Evolutionary conservation across 2,113 vertebrate genomes (phyloP), one percentile per base, ranked within the genome.

Genomic region (Serinus canaria): DNA sequence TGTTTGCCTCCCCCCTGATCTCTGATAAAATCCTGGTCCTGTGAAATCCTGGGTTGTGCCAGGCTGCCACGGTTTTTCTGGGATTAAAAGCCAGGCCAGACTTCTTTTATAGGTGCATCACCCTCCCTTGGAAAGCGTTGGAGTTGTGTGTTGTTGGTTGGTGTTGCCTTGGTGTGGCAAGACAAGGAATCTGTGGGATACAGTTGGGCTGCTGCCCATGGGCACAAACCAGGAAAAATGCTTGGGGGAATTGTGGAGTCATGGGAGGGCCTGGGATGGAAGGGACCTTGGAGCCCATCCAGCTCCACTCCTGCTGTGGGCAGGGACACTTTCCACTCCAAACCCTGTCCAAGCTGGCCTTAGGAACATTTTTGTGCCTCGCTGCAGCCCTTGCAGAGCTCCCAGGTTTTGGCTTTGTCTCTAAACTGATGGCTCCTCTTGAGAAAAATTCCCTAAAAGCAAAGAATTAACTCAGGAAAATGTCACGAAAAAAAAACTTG

Each of bases 61-160:
- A 33, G 47, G 7, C 31, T 67, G 69, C 25, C 3, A 2, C 8
- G 30, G 8, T 19, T 41, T 58, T 64, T 44, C 30, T 33, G 3
- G 67, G 39, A 50, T 22, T 17, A 25, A 56, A 80, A 33, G 1
- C 30, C 47, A 62, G 60, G 11, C 23, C 17, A 17, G 41, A 5
- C 5, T 55, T 11, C 43, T 83, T 79, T 39, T 11, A 5, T 14
- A 35, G 35, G 8, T 37, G 0, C 17, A 14, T 53, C n/a, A 15
- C 7, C 22, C 22, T 37, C 30, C 9, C 11, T 23, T 37, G 18
- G 4, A 15, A 44, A 31, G 24, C 1, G 0, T 28, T 35, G 18
- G 37, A 44, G 41, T 16, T 43, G 41, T 43, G 41, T 43, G 41
- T 11, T 43, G 41, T 43, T 43, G 41, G 41, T 43, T 16, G 41